Conservation (phyloP, 1,140 invertebrate species). For the Myzus persicae region DNA sequence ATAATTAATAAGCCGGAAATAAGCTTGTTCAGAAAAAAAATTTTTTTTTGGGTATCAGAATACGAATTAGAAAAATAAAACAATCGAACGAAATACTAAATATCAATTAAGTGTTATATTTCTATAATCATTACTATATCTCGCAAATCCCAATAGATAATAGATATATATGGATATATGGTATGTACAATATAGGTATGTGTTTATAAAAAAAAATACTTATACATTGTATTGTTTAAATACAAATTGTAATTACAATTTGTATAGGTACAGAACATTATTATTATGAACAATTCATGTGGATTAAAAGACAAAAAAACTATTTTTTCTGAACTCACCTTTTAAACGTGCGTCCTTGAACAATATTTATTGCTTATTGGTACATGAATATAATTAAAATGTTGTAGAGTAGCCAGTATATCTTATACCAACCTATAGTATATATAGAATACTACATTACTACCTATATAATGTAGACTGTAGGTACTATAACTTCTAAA, state of each 20-base stretch:
- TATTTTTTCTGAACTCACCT: not conserved
- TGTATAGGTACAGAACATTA: not conserved
- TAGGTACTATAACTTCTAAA: not conserved
- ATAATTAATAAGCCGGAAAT: not conserved
- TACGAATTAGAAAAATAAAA: not conserved
- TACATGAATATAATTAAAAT: slow-evolving; percentile 30
- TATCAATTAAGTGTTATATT: not conserved
- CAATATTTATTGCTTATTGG: slow-evolving; percentile 10
- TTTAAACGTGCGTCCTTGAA: slow-evolving; percentile 20
- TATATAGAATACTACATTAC: not conserved
- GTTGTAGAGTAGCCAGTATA: not conserved
- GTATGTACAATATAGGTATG: not conserved
- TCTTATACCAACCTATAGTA: not conserved
- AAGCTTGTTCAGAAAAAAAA: not conserved
- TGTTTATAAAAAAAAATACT: not conserved
- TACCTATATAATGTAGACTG: not conserved
- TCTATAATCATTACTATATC: not conserved
- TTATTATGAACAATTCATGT: not conserved
- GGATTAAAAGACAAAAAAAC: slow-evolving; percentile 26
- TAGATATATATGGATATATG: not conserved
- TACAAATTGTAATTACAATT: not conserved
- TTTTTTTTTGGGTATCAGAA: not conserved
- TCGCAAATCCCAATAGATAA: not conserved
- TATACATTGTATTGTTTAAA: not conserved
- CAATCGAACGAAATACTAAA: not conserved